Conservation (phyloP, 2,797 vertebrate genomes). For the Hirundo rustica region DNA sequence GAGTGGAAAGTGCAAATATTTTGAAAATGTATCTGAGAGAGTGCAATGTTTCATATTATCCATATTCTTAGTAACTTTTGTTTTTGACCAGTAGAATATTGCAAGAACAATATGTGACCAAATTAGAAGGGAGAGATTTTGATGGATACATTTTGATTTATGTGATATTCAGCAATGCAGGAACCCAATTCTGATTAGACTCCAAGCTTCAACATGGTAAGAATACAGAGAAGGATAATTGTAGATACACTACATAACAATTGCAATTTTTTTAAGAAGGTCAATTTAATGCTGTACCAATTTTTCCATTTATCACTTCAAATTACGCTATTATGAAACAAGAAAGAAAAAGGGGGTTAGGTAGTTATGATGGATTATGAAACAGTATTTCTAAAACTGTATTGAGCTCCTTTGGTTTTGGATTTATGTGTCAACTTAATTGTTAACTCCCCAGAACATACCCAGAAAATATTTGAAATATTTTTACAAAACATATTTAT, state of each 20-base stretch:
- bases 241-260: not conserved
- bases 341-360: not conserved
- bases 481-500: not conserved
- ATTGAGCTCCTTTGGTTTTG: not conserved
- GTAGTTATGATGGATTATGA: not conserved
- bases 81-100: not conserved
- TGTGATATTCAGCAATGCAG: not conserved
- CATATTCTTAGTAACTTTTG: not conserved
- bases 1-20: not conserved
- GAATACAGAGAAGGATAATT: not conserved
- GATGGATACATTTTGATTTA: not conserved
- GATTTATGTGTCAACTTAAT: not conserved
- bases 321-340: not conserved
- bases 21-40: not conserved
- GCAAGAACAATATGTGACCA: not conserved
- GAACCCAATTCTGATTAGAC: not conserved
- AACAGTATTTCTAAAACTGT: not conserved
- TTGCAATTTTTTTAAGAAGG: not conserved
- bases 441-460: not conserved
- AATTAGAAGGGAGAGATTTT: not conserved
- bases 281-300: not conserved
- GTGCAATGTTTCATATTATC: not conserved
- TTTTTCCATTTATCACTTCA: not conserved
- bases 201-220: not conserved
- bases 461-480: not conserved